phyloP scores from a whole-genome alignment of 2,797 vertebrate genomes.

The Cuculus canorus region DNA sequence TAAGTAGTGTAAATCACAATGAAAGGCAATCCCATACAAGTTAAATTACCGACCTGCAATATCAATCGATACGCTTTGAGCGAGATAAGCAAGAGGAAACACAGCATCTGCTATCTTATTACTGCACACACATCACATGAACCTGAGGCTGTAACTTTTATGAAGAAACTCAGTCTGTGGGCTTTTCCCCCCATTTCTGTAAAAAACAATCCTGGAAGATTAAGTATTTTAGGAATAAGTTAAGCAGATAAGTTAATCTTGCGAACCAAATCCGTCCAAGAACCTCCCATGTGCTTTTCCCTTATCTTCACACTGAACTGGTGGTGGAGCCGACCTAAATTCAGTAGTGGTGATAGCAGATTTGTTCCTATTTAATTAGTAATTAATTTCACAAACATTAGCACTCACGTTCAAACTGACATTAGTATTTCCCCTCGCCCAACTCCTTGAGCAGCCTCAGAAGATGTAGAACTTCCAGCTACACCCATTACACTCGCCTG shows the following conservation, averaged over 20 bases:
- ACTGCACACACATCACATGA: neutral
- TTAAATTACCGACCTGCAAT: neutral
- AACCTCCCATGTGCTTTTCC: neutral
- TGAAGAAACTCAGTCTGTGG: neutral
- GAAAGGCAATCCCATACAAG: neutral
- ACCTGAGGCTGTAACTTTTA: neutral
- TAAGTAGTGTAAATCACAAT: neutral
- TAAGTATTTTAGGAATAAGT: neutral
- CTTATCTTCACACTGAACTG: neutral
- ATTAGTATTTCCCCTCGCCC: too few relatives aligned
- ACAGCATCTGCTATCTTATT: neutral
- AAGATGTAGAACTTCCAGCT: too few relatives aligned
- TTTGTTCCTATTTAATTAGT: too few relatives aligned
- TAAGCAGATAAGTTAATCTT: neutral
- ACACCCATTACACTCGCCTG: too few relatives aligned
- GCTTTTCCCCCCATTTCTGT: neutral
- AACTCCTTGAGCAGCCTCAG: too few relatives aligned
- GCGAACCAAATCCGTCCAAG: neutral
- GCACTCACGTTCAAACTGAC: too few relatives aligned
- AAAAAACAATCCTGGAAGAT: neutral
- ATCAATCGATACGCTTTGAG: neutral
- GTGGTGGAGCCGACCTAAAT: constrained; percentile 1
- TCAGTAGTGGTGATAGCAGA: neutral
- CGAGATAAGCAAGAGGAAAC: neutral
- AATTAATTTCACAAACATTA: too few relatives aligned